phyloP scores from a whole-genome alignment of 2,113 vertebrate genomes.

The Potamarius usumacintae region DNA sequence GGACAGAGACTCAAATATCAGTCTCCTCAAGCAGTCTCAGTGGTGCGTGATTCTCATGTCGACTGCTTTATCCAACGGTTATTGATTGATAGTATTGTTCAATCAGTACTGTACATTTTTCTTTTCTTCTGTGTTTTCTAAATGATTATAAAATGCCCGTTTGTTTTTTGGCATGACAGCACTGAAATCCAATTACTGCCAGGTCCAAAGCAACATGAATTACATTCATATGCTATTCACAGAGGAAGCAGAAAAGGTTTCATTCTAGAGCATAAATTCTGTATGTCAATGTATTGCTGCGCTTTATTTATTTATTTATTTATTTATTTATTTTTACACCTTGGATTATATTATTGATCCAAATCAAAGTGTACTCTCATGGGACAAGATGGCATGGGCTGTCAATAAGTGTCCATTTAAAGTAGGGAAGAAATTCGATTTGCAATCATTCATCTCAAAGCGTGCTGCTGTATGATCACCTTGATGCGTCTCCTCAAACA shows the following conservation, averaged over 20 bases:
- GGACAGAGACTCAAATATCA: constrained; percentile 69
- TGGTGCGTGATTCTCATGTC: constrained; percentile 68
- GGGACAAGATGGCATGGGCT: constrained; percentile 40
- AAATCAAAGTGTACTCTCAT: constrained; percentile 50
- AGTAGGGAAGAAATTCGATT: constrained; percentile 70
- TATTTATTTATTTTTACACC: neutral
- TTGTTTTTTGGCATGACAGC: neutral
- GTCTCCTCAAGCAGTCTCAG: constrained; percentile 67
- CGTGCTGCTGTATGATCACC: constrained; percentile 61
- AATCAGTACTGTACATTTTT: constrained; percentile 60
- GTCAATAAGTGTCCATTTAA: constrained; percentile 68
- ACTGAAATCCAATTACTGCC: constrained; percentile 38
- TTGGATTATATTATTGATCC: constrained; percentile 61
- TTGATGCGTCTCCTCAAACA: constrained; percentile 66
- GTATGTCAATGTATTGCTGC: constrained; percentile 4
- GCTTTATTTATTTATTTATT: constrained; percentile 31
- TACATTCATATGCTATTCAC: constrained; percentile 22
- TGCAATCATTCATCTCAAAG: constrained; percentile 69
- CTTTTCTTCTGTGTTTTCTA: neutral
- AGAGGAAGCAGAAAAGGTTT: neutral
- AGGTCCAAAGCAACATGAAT: constrained; percentile 22
- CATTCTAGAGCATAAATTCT: neutral
- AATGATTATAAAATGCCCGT: constrained; percentile 12
- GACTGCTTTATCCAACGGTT: constrained; percentile 62
- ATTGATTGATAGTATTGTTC: constrained; percentile 63